Percentiles rank a stretch among this genome's conserved stretches.
Evolutionary conservation across 2,797 vertebrate genomes (phyloP).

Genomic region (Parambassis ranga): DNA sequence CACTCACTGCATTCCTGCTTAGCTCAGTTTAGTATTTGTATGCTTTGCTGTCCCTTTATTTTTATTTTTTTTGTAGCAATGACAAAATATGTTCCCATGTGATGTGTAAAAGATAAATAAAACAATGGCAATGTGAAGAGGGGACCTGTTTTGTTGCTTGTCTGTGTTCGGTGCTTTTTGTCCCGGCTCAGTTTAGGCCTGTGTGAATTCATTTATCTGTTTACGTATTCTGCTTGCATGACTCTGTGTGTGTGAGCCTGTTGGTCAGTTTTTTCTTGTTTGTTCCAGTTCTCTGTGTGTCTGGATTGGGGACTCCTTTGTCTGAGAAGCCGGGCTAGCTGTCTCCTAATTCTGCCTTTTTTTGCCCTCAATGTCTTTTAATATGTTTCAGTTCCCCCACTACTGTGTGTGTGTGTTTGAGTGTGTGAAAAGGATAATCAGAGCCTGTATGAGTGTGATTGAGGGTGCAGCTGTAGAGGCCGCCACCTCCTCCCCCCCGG

Average conservation of each 20-base stretch:
- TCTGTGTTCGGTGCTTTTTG: not conserved
- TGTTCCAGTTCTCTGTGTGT: slow-evolving; percentile 60
- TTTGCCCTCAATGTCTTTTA: slow-evolving; percentile 74
- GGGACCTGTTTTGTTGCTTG: slow-evolving; percentile 44
- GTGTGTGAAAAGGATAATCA: slow-evolving; percentile 77
- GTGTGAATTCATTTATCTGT: slow-evolving; percentile 48
- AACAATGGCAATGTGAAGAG: slow-evolving; percentile 54
- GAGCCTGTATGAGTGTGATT: slow-evolving; percentile 79
- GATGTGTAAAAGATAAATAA: slow-evolving; percentile 75
- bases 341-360: slow-evolving; percentile 74
- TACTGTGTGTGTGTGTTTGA: slow-evolving; percentile 47
- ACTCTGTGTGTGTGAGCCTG: slow-evolving; percentile 43
- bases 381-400: slow-evolving; percentile 77
- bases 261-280: slow-evolving; percentile 57
- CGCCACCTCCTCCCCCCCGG: slow-evolving; percentile 60
- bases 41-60: slow-evolving; percentile 46
- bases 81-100: slow-evolving; percentile 63
- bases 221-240: slow-evolving; percentile 65
- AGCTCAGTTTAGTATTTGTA: slow-evolving; percentile 59
- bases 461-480: slow-evolving; percentile 84
- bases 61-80: slow-evolving; percentile 61
- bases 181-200: slow-evolving; percentile 10
- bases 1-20: slow-evolving; percentile 67
- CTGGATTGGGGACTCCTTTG: slow-evolving; percentile 63
- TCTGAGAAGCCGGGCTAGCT: slow-evolving; percentile 61